Percentiles rank a stretch among this genome's conserved stretches.
Evolutionary conservation across 2,113 vertebrate genomes (phyloP).

Genomic region (Callocephalon fimbriatum): DNA sequence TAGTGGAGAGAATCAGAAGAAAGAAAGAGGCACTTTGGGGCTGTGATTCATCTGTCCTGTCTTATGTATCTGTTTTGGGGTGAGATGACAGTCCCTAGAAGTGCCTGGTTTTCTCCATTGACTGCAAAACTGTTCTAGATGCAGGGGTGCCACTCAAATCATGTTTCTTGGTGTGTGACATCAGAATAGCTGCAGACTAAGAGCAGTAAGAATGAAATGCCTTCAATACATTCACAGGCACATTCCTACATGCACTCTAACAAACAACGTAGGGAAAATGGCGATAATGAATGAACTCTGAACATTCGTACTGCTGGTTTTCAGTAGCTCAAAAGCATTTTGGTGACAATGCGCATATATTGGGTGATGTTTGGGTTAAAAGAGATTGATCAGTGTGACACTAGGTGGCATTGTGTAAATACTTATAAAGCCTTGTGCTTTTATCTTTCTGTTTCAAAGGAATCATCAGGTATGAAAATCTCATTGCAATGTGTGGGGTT

Average conservation of each 20-base stretch:
- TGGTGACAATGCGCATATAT: neutral
- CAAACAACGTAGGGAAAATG: neutral
- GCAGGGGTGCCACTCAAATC: neutral
- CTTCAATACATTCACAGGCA: neutral
- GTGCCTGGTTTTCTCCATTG: neutral
- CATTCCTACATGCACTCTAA: neutral
- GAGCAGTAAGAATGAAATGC: neutral
- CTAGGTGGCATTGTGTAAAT: constrained; percentile 66
- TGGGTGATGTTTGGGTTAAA: neutral
- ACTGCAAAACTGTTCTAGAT: neutral
- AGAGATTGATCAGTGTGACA: neutral
- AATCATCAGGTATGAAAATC: neutral
- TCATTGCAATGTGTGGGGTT: neutral
- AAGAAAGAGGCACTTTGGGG: neutral
- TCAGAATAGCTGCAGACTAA: neutral
- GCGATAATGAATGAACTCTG: neutral
- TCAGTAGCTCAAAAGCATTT: neutral
- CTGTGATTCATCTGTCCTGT: neutral
- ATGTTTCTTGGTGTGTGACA: rapidly evolving
- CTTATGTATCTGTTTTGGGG: neutral
- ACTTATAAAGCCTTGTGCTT: neutral
- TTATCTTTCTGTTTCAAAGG: neutral
- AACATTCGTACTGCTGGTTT: neutral
- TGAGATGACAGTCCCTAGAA: neutral
- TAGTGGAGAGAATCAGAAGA: neutral